Evolutionary conservation across 2,113 vertebrate genomes (phyloP).

Genomic region (Ptilonorhynchus violaceus): DNA sequence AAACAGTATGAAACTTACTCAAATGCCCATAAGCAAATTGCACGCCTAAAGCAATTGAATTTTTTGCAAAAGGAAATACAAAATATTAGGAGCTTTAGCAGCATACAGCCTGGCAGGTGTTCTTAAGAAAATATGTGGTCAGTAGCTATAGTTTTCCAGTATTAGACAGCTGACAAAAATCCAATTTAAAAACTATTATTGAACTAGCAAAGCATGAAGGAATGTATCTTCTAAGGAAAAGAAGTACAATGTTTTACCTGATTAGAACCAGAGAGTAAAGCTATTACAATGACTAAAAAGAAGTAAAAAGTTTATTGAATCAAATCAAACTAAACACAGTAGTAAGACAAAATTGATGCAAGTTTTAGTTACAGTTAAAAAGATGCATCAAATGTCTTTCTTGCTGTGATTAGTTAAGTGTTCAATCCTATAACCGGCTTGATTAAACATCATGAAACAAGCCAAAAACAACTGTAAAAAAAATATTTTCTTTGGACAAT

Average conservation of each 20-base stretch:
- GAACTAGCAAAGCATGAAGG: conserved; percentile 37
- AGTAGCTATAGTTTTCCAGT: neutral
- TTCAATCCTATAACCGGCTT: neutral
- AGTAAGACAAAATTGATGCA: neutral
- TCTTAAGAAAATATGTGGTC: neutral
- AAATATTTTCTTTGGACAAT: neutral
- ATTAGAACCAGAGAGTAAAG: neutral
- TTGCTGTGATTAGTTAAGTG: neutral
- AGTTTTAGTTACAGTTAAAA: conserved; percentile 12
- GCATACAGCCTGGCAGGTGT: neutral
- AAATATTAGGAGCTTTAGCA: neutral
- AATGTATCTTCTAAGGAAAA: neutral
- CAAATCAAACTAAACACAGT: neutral
- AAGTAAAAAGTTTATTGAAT: neutral
- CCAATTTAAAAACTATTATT: conserved; percentile 34
- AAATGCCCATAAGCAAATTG: neutral
- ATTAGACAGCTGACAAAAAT: conserved; percentile 18
- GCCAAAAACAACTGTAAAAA: neutral
- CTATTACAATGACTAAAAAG: neutral
- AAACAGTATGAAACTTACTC: neutral
- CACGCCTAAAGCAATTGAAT: neutral
- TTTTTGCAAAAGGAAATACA: neutral
- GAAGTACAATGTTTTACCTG: neutral
- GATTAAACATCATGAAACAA: neutral
- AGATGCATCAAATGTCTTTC: neutral